Percentiles rank a stretch among this genome's conserved stretches.
phyloP scores from a whole-genome alignment of 1,140 invertebrate genomes.

The Listronotus bonariensis region DNA sequence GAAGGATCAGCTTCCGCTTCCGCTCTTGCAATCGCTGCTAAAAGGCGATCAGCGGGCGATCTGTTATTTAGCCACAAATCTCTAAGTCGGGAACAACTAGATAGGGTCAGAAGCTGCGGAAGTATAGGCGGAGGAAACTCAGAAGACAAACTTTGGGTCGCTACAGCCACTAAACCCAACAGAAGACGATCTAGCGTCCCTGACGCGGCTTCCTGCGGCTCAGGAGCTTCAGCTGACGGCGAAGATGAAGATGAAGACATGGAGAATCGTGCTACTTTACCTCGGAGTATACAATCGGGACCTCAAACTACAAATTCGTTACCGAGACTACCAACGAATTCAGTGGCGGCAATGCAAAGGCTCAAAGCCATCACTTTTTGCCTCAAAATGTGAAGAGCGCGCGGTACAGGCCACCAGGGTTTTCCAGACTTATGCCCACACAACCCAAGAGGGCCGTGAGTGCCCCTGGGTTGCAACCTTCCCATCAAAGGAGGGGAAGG shows the following conservation, averaged over 20 bases:
- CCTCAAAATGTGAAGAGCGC: conserved; percentile 77
- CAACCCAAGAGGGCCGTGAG: conserved; percentile 71
- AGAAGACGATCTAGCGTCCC: conserved; percentile 70
- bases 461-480: conserved; percentile 70
- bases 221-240: conserved; percentile 64
- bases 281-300: conserved; percentile 65
- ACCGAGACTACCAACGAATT: conserved; percentile 70
- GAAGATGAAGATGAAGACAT: conserved; percentile 67
- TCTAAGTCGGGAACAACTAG: conserved; percentile 73
- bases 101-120: conserved; percentile 78
- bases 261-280: conserved; percentile 64
- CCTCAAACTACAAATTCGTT: conserved; percentile 74
- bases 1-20: conserved; percentile 68
- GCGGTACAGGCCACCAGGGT: conserved; percentile 81
- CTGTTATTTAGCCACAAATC: conserved; percentile 72
- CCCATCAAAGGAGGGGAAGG: conserved; percentile 60
- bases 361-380: conserved; percentile 68
- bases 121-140: conserved; percentile 74
- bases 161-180: conserved; percentile 57
- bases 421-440: conserved; percentile 59
- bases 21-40: conserved; percentile 69
- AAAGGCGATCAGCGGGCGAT: conserved; percentile 78
- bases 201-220: conserved; percentile 68
- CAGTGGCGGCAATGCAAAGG: conserved; percentile 66
- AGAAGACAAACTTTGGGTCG: conserved; percentile 61